phyloP scores from a whole-genome alignment of 2,888 invertebrate species.

The Caradrina clavipalpis region DNA sequence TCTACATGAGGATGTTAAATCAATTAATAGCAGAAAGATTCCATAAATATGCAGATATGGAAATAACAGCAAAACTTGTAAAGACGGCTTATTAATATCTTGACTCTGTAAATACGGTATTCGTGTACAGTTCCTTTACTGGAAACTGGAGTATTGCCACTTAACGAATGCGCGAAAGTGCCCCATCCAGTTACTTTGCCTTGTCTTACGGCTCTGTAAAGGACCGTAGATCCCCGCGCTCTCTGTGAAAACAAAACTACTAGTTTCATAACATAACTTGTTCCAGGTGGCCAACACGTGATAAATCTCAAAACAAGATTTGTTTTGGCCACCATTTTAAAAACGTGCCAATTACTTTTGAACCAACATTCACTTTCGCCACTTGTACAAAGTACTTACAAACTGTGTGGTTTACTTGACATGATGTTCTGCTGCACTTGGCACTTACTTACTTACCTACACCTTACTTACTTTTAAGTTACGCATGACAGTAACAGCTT shows the following conservation, averaged over 20 bases:
- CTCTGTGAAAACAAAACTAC: background rate
- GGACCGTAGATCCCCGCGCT: background rate
- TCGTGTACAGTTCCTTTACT: constrained; percentile 15
- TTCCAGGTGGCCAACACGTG: background rate
- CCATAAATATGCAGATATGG: background rate
- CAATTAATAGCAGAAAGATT: constrained; percentile 17
- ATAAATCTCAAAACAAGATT: constrained; percentile 6
- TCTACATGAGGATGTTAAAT: constrained; percentile 2
- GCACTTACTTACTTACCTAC: background rate
- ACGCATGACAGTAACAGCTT: constrained; percentile 9
- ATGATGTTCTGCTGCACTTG: background rate
- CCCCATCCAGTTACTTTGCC: constrained; percentile 14
- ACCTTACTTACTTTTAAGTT: background rate
- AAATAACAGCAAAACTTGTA: background rate
- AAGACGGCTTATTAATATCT: constrained; percentile 2
- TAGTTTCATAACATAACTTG: background rate
- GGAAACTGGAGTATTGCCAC: constrained; percentile 11
- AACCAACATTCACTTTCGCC: background rate
- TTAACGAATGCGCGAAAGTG: constrained; percentile 38
- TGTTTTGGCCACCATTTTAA: background rate
- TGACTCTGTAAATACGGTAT: background rate
- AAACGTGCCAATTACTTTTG: background rate
- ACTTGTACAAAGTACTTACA: background rate
- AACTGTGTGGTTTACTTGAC: background rate
- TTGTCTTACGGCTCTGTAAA: constrained; percentile 6